Evolutionary conservation across 2,797 vertebrate species (phyloP).

Genomic region (Cirrhinus molitorella): DNA sequence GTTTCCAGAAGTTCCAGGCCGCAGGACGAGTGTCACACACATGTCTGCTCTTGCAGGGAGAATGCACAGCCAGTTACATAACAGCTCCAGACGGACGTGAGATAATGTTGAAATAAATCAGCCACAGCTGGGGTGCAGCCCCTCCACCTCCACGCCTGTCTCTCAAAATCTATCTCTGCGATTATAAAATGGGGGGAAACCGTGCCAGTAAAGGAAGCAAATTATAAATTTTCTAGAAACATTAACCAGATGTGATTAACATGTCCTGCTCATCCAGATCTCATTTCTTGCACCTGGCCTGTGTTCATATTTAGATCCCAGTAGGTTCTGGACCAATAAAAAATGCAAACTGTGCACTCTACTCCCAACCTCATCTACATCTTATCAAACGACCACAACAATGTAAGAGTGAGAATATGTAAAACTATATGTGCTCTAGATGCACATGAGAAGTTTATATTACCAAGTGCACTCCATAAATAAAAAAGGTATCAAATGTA

Average conservation of each 20-base stretch:
- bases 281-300: neutral
- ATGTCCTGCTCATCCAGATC: neutral
- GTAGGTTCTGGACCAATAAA: neutral
- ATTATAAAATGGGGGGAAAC: neutral
- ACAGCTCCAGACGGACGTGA: constrained; percentile 8
- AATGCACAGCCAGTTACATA: neutral
- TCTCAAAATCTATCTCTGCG: neutral
- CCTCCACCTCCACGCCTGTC: neutral
- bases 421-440: neutral
- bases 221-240: neutral
- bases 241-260: constrained; percentile 1
- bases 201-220: neutral
- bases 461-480: neutral
- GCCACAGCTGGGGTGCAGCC: constrained; percentile 27
- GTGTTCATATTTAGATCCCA: neutral
- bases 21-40: neutral
- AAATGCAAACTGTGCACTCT: neutral
- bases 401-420: neutral
- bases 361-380: neutral
- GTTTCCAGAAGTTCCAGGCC: neutral
- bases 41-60: neutral
- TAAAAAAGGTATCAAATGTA: neutral
- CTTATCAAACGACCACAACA: neutral
- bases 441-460: too few species aligned
- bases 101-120: constrained; percentile 27